Evolutionary conservation across 2,888 invertebrate species (phyloP).

Genomic region (Toxonevra muliebris): DNA sequence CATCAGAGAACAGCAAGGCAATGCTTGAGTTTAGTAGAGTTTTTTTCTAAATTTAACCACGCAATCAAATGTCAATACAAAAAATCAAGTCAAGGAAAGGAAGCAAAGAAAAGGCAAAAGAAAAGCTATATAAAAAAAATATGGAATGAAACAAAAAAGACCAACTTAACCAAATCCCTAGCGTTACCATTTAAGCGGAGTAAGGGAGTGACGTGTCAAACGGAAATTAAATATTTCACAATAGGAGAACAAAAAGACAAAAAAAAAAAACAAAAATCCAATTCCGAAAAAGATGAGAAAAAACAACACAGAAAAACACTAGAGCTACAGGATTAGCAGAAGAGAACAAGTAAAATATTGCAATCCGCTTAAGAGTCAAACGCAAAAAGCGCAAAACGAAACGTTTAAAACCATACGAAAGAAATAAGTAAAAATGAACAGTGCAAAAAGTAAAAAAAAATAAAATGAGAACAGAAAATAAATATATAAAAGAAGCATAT

Average conservation of each 20-base stretch:
- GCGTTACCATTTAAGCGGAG: background rate
- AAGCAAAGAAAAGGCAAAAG: background rate
- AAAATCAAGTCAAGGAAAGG: background rate
- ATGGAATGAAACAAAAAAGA: no score
- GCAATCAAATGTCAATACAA: background rate
- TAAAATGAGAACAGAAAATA: background rate
- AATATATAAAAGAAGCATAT: background rate
- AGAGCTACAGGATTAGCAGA: background rate
- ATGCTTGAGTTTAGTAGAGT: no score
- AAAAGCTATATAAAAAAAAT: background rate
- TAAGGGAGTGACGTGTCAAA: slow-evolving; percentile 4
- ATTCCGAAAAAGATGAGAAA: no score
- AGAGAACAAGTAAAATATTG: background rate
- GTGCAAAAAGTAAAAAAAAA: background rate
- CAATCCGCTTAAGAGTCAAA: no score
- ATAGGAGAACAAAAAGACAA: background rate
- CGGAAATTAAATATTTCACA: slow-evolving; percentile 23
- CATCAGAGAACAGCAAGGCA: no score
- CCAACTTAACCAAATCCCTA: no score
- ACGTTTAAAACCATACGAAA: background rate
- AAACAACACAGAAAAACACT: slow-evolving; percentile 3
- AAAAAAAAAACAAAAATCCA: background rate
- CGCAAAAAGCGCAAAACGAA: background rate
- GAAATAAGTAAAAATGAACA: background rate
- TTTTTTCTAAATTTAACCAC: background rate